Evolutionary conservation across 2,113 vertebrate species (phyloP).

Genomic region (Eulemur rufifrons): DNA sequence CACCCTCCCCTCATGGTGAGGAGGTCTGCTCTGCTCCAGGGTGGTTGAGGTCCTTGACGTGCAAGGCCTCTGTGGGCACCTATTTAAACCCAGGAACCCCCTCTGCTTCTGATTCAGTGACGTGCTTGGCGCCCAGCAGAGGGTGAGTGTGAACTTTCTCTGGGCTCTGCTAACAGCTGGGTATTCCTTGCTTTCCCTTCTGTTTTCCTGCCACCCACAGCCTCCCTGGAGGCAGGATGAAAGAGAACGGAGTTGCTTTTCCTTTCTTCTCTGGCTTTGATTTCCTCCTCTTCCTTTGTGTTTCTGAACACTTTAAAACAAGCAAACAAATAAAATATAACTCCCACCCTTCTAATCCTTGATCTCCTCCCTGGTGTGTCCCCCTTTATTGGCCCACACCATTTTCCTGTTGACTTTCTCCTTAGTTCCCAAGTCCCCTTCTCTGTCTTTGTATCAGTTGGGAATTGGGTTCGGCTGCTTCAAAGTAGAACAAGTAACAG

Average conservation of each 20-base stretch:
- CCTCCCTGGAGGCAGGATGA: conserved; percentile 43
- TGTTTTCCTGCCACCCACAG: conserved; percentile 45
- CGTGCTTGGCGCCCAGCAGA: background rate
- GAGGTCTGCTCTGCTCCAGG: background rate
- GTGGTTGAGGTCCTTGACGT: fast-evolving
- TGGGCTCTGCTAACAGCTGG: conserved; percentile 58
- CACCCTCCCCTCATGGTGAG: background rate
- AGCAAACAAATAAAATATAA: conserved; percentile 47
- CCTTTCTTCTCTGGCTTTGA: conserved; percentile 61
- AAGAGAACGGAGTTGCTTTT: background rate
- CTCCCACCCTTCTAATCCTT: background rate
- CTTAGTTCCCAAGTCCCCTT: background rate
- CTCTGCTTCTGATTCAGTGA: background rate
- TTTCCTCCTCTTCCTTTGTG: conserved; percentile 30
- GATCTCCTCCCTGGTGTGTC: background rate
- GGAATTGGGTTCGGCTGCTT: background rate
- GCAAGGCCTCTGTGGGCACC: background rate
- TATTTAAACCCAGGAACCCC: background rate
- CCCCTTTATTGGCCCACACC: background rate
- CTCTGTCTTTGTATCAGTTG: background rate
- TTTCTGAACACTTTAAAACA: conserved; percentile 37
- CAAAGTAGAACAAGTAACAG: background rate
- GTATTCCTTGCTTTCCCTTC: background rate
- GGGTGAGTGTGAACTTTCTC: conserved; percentile 16
- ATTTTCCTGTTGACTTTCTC: background rate